Conservation (phyloP, 2,113 vertebrate species). For the Labeo rohita region DNA sequence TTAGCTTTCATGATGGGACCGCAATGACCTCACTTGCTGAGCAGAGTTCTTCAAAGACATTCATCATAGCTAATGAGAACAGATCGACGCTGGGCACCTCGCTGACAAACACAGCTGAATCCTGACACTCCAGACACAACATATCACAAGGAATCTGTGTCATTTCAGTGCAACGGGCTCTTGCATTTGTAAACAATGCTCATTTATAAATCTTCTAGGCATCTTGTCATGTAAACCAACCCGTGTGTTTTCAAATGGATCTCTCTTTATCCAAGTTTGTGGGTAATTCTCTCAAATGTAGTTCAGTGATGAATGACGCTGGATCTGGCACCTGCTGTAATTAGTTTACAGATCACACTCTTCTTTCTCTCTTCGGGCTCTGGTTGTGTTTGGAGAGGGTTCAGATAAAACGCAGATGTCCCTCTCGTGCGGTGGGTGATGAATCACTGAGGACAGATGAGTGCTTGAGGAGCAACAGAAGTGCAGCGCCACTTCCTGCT, state of each 20-base stretch:
- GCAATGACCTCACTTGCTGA: not conserved
- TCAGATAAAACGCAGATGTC: slow-evolving; percentile 43
- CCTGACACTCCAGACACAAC: not conserved
- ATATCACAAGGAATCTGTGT: not conserved
- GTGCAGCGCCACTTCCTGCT: slow-evolving; percentile 1
- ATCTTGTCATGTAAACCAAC: not conserved
- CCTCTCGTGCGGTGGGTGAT: slow-evolving; percentile 2
- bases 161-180: not conserved
- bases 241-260: not conserved
- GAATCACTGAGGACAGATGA: slow-evolving; percentile 5
- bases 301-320: not conserved
- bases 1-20: slow-evolving; percentile 3
- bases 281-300: not conserved
- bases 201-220: not conserved
- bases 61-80: slow-evolving; percentile 29
- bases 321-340: slow-evolving; percentile 10
- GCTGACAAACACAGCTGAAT: not conserved
- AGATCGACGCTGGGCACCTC: not conserved
- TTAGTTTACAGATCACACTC: slow-evolving; percentile 6
- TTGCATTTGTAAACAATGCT: not conserved
- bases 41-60: slow-evolving; percentile 34
- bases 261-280: not conserved
- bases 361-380: slow-evolving; percentile 1
- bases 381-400: slow-evolving; percentile 24
- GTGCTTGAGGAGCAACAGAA: not conserved